phyloP scores from a whole-genome alignment of 2,888 invertebrate genomes.

The Trypoxylon attenuatum region DNA sequence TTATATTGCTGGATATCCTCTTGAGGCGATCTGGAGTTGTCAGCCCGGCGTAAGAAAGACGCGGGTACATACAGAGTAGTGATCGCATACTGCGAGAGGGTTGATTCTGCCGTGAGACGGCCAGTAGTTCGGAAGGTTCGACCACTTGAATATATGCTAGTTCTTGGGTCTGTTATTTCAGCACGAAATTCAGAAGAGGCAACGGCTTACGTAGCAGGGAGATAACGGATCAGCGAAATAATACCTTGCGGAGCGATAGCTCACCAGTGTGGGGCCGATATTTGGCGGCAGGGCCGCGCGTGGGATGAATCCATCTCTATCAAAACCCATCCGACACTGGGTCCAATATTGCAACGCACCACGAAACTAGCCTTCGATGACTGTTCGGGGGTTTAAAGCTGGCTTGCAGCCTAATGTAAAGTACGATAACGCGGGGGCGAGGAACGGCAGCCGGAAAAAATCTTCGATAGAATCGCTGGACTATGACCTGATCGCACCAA shows the following conservation, averaged over 20 bases:
- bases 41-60: not conserved
- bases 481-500: no score
- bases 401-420: no score
- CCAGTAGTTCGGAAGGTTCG: no score
- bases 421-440: no score
- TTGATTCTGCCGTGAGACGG: conserved; percentile 30
- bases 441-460: no score
- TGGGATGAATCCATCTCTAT: no score
- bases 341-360: no score
- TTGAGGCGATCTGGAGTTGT: not conserved
- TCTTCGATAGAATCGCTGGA: no score
- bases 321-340: no score
- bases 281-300: conserved; percentile 45
- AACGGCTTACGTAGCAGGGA: conserved; percentile 39
- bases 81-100: no score
- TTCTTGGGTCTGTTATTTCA: conserved; percentile 54
- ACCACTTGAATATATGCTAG: conserved; percentile 46
- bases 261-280: conserved; percentile 55
- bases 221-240: conserved; percentile 62
- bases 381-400: no score
- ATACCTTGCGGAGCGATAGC: conserved; percentile 61
- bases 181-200: conserved; percentile 35
- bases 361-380: no score
- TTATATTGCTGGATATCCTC: not conserved
- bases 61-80: not conserved